Evolutionary conservation across 53 echinoderm and acorn worm species (phyloP).

Genomic region (Actinopyga echinites): DNA sequence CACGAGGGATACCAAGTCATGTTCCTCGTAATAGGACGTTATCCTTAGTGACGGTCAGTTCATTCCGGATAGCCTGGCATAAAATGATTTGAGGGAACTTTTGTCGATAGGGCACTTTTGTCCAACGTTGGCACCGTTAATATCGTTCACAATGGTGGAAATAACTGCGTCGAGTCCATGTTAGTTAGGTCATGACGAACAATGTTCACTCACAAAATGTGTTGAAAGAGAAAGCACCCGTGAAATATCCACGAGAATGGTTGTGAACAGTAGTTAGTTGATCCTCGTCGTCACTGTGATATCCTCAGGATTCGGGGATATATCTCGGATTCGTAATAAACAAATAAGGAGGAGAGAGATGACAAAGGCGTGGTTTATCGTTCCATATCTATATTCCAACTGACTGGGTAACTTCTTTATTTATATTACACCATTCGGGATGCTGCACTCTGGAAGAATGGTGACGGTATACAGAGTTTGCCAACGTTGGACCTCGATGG

Average conservation of each 20-base stretch:
- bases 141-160: conserved; percentile 37
- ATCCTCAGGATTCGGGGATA: no score
- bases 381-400: no score
- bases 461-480: conserved; percentile 43
- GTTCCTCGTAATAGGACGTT: conserved; percentile 26
- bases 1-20: conserved; percentile 56
- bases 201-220: no score
- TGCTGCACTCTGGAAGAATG: conserved; percentile 44
- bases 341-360: no score
- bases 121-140: not conserved
- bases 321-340: conserved; percentile 34
- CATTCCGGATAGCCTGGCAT: conserved; percentile 42
- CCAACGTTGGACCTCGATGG: not conserved
- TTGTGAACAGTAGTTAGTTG: no score
- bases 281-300: not conserved
- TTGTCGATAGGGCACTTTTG: not conserved
- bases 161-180: not conserved
- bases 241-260: no score
- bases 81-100: conserved; percentile 17
- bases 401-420: no score
- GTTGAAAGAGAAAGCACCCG: no score
- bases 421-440: conserved; percentile 45
- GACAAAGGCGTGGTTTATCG: no score
- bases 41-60: conserved; percentile 48
- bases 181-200: no score